Conservation (phyloP, 2,113 vertebrate species). For the Argyrosomus japonicus region DNA sequence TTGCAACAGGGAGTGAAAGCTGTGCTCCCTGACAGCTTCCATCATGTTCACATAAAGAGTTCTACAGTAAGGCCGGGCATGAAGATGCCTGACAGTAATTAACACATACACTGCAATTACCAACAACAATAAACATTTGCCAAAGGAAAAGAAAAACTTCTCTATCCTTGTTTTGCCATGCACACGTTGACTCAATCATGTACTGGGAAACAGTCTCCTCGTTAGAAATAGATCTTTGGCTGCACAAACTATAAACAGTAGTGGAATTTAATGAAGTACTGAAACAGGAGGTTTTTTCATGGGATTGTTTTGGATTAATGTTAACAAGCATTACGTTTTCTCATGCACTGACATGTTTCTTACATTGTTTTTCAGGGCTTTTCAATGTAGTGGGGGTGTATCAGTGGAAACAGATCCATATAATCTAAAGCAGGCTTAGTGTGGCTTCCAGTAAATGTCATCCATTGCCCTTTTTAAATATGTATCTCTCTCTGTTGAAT, state of each 20-base stretch:
- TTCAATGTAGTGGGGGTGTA: not conserved
- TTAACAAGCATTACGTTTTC: constrained; percentile 35
- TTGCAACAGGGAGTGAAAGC: not conserved
- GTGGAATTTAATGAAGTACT: not conserved
- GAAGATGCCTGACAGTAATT: constrained; percentile 18
- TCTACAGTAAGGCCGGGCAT: constrained; percentile 1
- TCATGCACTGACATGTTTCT: not conserved
- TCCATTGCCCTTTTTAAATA: constrained; percentile 8
- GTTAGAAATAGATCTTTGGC: not conserved
- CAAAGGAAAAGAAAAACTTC: not conserved
- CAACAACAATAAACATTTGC: not conserved
- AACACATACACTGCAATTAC: constrained; percentile 30
- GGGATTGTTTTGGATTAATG: constrained; percentile 16
- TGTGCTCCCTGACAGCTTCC: not conserved
- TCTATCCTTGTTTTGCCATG: not conserved
- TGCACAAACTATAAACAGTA: constrained; percentile 36
- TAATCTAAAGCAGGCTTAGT: not conserved
- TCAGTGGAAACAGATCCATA: not conserved
- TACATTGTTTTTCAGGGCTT: not conserved
- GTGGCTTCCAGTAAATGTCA: constrained; percentile 7
- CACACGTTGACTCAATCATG: constrained; percentile 28
- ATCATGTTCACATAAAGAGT: constrained; percentile 11
- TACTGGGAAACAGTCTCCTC: constrained; percentile 23
- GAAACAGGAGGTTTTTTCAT: constrained; percentile 28
- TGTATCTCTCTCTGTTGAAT: constrained; percentile 17